phyloP scores from a whole-genome alignment of 2,113 vertebrate species.

The Nipponia nippon region DNA sequence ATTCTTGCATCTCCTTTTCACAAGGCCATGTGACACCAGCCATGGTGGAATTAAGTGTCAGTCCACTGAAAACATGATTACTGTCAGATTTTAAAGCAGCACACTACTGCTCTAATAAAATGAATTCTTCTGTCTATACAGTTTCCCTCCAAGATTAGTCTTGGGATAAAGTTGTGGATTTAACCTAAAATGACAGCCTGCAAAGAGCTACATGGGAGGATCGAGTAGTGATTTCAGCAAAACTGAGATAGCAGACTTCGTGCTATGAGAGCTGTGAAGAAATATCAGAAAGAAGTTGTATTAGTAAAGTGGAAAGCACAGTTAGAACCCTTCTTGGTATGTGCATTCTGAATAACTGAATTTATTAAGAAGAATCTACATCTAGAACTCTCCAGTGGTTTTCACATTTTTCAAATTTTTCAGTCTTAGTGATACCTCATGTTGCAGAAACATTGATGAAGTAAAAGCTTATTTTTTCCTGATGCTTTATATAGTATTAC shows the following conservation, averaged over 20 bases:
- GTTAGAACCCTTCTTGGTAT: neutral
- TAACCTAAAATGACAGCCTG: neutral
- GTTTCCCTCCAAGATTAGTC: slow-evolving; percentile 1
- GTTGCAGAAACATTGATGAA: neutral
- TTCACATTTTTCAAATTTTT: neutral
- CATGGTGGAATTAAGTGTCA: neutral
- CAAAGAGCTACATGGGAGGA: neutral
- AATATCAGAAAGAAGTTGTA: neutral
- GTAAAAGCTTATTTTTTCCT: neutral
- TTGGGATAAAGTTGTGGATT: neutral
- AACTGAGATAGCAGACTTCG: neutral
- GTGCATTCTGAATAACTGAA: neutral
- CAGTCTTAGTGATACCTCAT: neutral
- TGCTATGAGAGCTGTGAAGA: neutral
- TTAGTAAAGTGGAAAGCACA: neutral
- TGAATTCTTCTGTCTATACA: neutral
- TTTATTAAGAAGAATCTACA: neutral
- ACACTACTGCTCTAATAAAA: neutral
- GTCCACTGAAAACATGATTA: neutral
- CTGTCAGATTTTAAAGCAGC: neutral
- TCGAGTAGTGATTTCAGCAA: neutral
- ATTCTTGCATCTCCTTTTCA: neutral
- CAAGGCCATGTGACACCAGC: neutral
- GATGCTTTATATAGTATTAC: neutral
- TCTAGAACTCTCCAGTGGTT: neutral